Conservation (phyloP, 2,888 invertebrate genomes). For the Lathronympha strigana region DNA sequence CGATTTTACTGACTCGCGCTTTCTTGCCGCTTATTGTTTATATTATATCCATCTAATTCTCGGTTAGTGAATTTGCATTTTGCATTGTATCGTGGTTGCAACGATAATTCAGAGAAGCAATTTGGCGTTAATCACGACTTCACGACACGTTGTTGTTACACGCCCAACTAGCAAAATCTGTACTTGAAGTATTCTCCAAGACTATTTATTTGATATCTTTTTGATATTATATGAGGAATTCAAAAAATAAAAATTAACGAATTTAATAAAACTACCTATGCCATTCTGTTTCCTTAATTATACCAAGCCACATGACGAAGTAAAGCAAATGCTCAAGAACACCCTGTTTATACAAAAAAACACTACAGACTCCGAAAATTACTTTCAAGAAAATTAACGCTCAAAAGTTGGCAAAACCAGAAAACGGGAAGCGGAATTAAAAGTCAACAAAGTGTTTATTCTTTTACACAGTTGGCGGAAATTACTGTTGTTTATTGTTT, state of each 20-base stretch:
- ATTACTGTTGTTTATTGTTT: slow-evolving; percentile 40
- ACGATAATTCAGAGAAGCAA: neutral
- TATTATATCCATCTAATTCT: too few species aligned
- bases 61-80: too few species aligned
- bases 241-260: too few species aligned
- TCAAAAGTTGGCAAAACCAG: slow-evolving; percentile 34
- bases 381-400: slow-evolving; percentile 32
- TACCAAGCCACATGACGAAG: too few species aligned
- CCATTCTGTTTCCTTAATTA: too few species aligned
- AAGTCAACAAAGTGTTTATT: slow-evolving; percentile 40
- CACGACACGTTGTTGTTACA: too few species aligned
- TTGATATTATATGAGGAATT: too few species aligned
- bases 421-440: slow-evolving; percentile 38
- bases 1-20: neutral
- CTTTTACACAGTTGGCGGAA: slow-evolving; percentile 36
- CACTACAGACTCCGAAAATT: slow-evolving; percentile 16
- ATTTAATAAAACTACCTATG: too few species aligned
- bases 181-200: too few species aligned
- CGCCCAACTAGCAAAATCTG: too few species aligned
- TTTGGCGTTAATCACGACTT: neutral
- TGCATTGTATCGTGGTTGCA: neutral
- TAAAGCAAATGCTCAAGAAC: too few species aligned
- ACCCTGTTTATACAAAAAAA: neutral
- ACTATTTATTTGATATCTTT: too few species aligned
- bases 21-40: neutral